Conservation (phyloP, 1,140 invertebrate species). For the Drosophila mauritiana region DNA sequence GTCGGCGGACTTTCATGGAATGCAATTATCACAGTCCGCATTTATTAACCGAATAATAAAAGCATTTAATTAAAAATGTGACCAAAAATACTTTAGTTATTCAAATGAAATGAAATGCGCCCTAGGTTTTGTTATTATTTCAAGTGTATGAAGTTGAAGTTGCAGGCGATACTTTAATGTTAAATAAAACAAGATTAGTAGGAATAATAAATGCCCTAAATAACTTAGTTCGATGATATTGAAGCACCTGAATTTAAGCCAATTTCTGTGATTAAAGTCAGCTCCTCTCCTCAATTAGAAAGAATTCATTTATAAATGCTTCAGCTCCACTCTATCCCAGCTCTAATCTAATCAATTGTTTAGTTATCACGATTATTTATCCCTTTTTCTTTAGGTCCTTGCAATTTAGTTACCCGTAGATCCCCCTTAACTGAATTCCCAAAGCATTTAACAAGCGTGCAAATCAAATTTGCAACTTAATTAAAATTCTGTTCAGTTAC, state of each 20-base stretch:
- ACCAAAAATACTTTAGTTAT: neutral
- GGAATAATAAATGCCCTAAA: too few species aligned
- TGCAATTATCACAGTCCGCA: neutral
- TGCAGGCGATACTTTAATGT: too few species aligned
- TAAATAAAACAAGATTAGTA: too few species aligned
- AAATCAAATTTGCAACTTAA: conserved; percentile 81
- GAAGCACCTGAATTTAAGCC: neutral
- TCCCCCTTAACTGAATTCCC: conserved; percentile 14
- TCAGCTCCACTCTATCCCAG: neutral
- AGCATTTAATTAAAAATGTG: neutral
- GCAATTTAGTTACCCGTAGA: conserved; percentile 2
- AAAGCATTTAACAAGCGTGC: conserved; percentile 67
- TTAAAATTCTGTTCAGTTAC: conserved; percentile 69
- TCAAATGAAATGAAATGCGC: neutral
- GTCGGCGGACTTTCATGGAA: neutral
- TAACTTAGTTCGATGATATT: too few species aligned
- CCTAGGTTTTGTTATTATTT: too few species aligned
- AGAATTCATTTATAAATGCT: neutral
- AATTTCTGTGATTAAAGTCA: neutral
- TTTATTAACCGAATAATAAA: conserved; percentile 16
- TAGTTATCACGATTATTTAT: neutral
- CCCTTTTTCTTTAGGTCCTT: neutral
- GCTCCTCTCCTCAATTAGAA: neutral
- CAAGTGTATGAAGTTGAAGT: too few species aligned
- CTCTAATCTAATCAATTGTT: conserved; percentile 1